These are phyloP conservation scores for Chrysopa pallens DNA, from an alignment of 1,140 invertebrate species.

Conservation along the genomic window DNA sequence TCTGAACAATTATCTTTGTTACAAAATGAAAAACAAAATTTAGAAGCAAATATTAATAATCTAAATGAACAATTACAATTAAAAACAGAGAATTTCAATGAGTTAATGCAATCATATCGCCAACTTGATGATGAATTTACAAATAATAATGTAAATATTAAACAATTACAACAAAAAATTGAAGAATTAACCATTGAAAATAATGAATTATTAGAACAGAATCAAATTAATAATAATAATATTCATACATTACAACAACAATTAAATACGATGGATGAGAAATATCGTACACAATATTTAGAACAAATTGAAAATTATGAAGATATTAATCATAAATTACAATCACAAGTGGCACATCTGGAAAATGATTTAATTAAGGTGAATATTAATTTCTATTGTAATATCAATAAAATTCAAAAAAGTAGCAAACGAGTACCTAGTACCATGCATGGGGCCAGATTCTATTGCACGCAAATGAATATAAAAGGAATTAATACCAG, in stretches of 20 bases:
- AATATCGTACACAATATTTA: slow-evolving; percentile 2
- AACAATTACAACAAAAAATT: slow-evolving; percentile 32
- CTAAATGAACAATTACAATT: slow-evolving; percentile 33
- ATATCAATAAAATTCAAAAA: too few relatives aligned
- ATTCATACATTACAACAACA: slow-evolving; percentile 4
- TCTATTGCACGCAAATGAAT: too few relatives aligned
- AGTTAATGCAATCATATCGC: slow-evolving; percentile 26
- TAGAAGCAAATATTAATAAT: slow-evolving; percentile 31
- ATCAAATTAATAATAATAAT: slow-evolving; percentile 18
- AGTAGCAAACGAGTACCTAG: too few relatives aligned
- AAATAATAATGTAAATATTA: slow-evolving; percentile 17
- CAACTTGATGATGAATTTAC: too few relatives aligned
- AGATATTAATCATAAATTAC: slow-evolving; percentile 22
- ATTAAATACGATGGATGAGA: slow-evolving; percentile 8
- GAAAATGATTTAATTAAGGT: slow-evolving; percentile 28
- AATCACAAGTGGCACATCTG: slow-evolving; percentile 17
- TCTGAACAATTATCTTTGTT: slow-evolving; percentile 35
- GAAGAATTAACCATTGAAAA: slow-evolving; percentile 33
- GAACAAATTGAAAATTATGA: slow-evolving; percentile 20
- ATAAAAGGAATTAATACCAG: too few relatives aligned
- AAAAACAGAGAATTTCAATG: slow-evolving; percentile 28
- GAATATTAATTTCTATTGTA: slow-evolving; percentile 9
- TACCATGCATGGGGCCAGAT: too few relatives aligned
- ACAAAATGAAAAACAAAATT: slow-evolving; percentile 29
- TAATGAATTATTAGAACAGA: slow-evolving; percentile 29